Percentiles rank a stretch among this genome's conserved stretches.
These are phyloP conservation scores for Festucalex cinctus DNA, from an alignment of 2,113 vertebrate genomes.

Conservation along the genomic window DNA sequence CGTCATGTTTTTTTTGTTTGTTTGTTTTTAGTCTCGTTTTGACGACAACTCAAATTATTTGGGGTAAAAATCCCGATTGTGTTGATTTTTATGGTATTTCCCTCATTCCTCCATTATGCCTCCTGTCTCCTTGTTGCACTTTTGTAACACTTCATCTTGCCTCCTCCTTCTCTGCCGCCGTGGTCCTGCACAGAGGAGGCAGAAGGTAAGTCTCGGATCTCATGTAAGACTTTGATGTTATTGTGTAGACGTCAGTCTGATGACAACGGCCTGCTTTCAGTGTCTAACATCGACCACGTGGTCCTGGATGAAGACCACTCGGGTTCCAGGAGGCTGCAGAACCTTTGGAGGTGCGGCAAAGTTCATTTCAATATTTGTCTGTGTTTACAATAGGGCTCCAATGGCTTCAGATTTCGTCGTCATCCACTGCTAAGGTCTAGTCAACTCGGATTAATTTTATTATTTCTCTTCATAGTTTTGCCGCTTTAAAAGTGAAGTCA, in stretches of 20 bases:
- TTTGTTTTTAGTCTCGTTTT: too few relatives aligned
- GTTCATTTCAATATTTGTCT: background rate
- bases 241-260: background rate
- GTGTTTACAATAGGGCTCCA: background rate
- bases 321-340: conserved; percentile 86
- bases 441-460: too few relatives aligned
- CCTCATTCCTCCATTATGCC: conserved; percentile 22
- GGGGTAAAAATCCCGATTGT: too few relatives aligned
- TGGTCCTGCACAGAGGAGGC: conserved; percentile 81
- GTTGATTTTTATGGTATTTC: too few relatives aligned
- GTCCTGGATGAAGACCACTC: conserved; percentile 88
- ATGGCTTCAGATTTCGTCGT: too few relatives aligned
- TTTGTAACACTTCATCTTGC: background rate
- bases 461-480: too few relatives aligned
- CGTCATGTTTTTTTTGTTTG: too few relatives aligned
- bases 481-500: too few relatives aligned
- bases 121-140: conserved; percentile 14
- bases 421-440: too few relatives aligned
- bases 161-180: conserved; percentile 22
- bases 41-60: too few relatives aligned
- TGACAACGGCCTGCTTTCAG: conserved; percentile 32
- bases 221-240: background rate
- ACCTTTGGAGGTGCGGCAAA: conserved; percentile 82
- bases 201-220: conserved; percentile 77
- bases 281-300: conserved; percentile 85